Conservation (phyloP, 2,113 vertebrate species). For the Parus major region DNA sequence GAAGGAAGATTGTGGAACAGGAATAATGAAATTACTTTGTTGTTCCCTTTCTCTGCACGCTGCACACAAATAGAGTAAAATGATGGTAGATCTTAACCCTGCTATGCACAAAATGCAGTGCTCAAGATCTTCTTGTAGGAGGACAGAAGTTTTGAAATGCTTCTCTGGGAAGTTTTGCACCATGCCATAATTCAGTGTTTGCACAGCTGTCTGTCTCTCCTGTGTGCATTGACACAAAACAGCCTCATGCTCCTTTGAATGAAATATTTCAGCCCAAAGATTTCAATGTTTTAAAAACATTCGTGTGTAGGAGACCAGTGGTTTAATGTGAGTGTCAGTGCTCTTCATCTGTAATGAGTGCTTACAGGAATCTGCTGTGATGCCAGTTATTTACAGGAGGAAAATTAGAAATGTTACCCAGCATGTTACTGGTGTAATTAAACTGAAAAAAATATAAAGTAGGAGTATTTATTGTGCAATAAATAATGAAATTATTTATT, state of each 20-base stretch:
- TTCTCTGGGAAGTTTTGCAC: background rate
- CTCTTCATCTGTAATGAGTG: background rate
- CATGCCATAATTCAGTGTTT: background rate
- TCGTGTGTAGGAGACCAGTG: background rate
- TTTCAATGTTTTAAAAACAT: background rate
- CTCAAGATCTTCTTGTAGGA: background rate
- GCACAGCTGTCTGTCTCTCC: background rate
- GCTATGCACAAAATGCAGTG: background rate
- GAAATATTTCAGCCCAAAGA: background rate
- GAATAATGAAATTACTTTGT: background rate
- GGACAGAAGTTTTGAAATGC: background rate
- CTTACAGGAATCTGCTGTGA: background rate
- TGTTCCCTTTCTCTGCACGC: background rate
- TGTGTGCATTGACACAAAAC: background rate
- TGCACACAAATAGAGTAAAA: background rate
- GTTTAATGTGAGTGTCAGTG: background rate
- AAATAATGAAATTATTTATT: background rate
- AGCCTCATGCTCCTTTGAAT: background rate
- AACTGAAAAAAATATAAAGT: background rate
- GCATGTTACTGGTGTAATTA: slow-evolving; percentile 13
- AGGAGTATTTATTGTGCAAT: background rate
- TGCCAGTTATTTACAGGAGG: background rate
- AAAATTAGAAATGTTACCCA: background rate
- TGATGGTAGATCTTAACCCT: background rate
- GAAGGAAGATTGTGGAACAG: background rate